Base-by-base conservation (phyloP, 1,140 invertebrate genomes). In the Trigoniulus corallinus region DNA sequence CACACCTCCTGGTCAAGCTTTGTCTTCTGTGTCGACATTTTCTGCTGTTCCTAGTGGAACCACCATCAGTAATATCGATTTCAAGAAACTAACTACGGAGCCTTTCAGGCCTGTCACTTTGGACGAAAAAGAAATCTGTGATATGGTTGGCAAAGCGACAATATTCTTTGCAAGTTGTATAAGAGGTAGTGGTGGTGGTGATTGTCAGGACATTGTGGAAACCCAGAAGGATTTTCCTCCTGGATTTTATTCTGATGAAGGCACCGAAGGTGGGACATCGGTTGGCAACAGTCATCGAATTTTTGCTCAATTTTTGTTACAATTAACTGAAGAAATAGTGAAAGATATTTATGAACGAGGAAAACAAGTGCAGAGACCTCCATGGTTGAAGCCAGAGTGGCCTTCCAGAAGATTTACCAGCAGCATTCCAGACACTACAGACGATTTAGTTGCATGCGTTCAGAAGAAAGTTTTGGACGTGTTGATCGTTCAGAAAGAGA, bases 271-370 rank as follows among this genome's bases (percentile, higher is more conserved):
- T 47, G 54, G 2, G 54, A 60, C 45, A 54, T 56, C 13, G 39
- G 18, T 21, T 22, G 53, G 47, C 15, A 52, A 48, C 29, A 52
- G 53, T n/a, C 58, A 58, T 29, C 47, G 4, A 40, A 7, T 53
- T 48, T 53, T 53, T 57, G 20, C 63, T 50, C 59, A 59, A 45
- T 75, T 81, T 51, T 57, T 82, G 1, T 81, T 80, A 59, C 75
- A 81, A 62, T 62, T 81, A 13, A 74, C 73, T 45, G 77, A 75
- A 55, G 76, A 81, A 59, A 66, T 77, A 7, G 69, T 76, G n/a
- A 58, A 65, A 25, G 67, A 69, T 29, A 60, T 67, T 46, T 70
- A 67, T 51, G 56, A 57, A 53, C 59, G 61, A 43, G 62, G 61
- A 26, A 55, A 57, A 62, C 37, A 41, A 47, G 13, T 27, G 37